Base-by-base conservation (phyloP, 2,113 vertebrate genomes). In the Fulmarus glacialis region DNA sequence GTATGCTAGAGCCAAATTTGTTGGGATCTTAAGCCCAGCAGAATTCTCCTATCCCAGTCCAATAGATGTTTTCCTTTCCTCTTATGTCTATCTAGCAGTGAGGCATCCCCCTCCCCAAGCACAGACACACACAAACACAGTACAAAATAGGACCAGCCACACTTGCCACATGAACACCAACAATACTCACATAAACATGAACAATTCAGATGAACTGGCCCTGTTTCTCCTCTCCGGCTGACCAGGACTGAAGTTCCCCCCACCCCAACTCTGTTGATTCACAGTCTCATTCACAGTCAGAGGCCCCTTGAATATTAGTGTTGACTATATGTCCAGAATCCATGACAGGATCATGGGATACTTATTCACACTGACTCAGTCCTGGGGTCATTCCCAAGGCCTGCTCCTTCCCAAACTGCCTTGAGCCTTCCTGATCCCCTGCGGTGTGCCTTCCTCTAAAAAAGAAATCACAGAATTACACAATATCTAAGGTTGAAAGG, bases 21-120 rank as follows among this genome's bases (percentile, higher is more conserved):
- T 50, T 3, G 0, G n/a, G n/a, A 30, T 18, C 23, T 43, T 43
- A n/a, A 66, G 11, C 14, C 4, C 23, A 42, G 4, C 2, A 4
- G 15, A 36, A 58, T 36, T 47, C 36, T 66, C 19, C 30, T 15
- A 50, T 47, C 6, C 18, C 24, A n/a, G 62, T 42, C 43, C 20
- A 42, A 30, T 6, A 67, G 23, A 42, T 67, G 23, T 15, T 58
- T 24, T 67, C 30, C 9, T 43, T 40, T 50, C 36, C 30, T 20
- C 30, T 24, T 34, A 50, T 20, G 15, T 36, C 19, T 30, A 50
- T 17, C 43, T 19, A 58, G 38, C 60, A 58, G n/a, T 29, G 82
- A 45, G 27, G 30, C 11, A 83, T 22, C 5, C 14, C n/a, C 14
- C n/a, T 47, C 27, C 21, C 15, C 27, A 34, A 40, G 27, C 27